These are phyloP conservation scores for Psammodynastes pulverulentus DNA, from an alignment of 2,113 vertebrate genomes.

Conservation along the genomic window DNA sequence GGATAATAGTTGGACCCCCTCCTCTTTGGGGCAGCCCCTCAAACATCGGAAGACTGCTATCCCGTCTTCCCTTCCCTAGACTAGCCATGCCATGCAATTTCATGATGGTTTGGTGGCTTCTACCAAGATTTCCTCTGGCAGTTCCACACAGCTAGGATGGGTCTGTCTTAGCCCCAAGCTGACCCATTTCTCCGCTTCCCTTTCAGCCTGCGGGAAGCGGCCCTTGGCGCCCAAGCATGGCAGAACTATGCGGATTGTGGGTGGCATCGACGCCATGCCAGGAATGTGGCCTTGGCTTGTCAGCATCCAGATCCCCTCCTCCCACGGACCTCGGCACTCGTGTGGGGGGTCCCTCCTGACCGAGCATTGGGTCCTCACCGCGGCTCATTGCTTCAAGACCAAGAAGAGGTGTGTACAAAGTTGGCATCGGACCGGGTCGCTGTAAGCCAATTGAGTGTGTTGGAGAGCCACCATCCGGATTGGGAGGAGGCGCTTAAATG, in stretches of 20 bases:
- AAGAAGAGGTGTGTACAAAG: constrained; percentile 8
- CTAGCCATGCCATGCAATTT: too few species aligned
- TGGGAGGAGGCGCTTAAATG: too few species aligned
- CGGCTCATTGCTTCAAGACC: constrained; percentile 53
- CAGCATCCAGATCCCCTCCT: constrained; percentile 43
- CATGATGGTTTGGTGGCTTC: background rate
- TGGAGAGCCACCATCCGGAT: too few species aligned
- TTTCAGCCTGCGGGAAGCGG: constrained; percentile 32
- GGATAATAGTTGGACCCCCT: too few species aligned
- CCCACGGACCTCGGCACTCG: constrained; percentile 25
- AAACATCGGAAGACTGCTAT: too few species aligned
- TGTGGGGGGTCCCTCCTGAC: constrained; percentile 46
- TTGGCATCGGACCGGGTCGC: too few species aligned
- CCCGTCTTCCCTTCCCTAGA: too few species aligned
- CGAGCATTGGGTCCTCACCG: constrained; percentile 44
- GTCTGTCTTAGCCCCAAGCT: background rate
- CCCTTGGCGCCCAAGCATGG: constrained; percentile 16
- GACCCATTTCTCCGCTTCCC: background rate
- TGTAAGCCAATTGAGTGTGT: too few species aligned
- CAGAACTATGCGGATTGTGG: constrained; percentile 18
- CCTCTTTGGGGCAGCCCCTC: too few species aligned
- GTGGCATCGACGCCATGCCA: constrained; percentile 21
- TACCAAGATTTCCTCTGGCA: background rate
- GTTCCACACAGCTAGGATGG: background rate
- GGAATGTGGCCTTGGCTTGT: constrained; percentile 53